Conservation (phyloP, 2,113 vertebrate genomes). For the Pseudopodoces humilis region DNA sequence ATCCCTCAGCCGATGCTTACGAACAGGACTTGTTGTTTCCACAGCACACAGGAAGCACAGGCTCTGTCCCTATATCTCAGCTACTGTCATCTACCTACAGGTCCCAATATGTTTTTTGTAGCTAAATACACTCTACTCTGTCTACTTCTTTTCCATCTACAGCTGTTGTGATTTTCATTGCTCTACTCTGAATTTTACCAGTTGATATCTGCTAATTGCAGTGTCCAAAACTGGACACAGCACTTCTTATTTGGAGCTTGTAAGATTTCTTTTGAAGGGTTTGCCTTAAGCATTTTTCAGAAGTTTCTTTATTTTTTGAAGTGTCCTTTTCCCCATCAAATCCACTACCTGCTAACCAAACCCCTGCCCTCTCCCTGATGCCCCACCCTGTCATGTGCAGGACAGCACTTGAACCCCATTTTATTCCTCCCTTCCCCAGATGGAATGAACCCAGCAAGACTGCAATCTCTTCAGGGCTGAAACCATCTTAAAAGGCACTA, state of each 20-base stretch:
- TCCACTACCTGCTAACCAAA: not conserved
- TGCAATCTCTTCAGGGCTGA: not conserved
- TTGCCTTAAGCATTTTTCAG: not conserved
- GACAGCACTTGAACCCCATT: not conserved
- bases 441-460: not conserved
- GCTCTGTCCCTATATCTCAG: not conserved
- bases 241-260: not conserved
- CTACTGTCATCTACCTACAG: not conserved
- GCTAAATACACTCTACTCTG: not conserved
- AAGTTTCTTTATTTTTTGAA: not conserved
- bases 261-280: not conserved
- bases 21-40: not conserved
- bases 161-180: not conserved
- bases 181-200: not conserved
- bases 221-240: not conserved
- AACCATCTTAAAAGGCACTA: not conserved
- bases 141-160: not conserved
- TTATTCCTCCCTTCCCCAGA: not conserved
- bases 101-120: not conserved
- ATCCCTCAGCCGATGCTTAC: not conserved
- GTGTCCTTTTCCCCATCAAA: not conserved
- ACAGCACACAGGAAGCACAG: not conserved
- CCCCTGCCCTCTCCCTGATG: not conserved
- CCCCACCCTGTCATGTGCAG: fast-evolving
- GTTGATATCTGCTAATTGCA: not conserved